Base-by-base conservation (phyloP, 1,140 invertebrate species). In the Thereuonema tuberculata region DNA sequence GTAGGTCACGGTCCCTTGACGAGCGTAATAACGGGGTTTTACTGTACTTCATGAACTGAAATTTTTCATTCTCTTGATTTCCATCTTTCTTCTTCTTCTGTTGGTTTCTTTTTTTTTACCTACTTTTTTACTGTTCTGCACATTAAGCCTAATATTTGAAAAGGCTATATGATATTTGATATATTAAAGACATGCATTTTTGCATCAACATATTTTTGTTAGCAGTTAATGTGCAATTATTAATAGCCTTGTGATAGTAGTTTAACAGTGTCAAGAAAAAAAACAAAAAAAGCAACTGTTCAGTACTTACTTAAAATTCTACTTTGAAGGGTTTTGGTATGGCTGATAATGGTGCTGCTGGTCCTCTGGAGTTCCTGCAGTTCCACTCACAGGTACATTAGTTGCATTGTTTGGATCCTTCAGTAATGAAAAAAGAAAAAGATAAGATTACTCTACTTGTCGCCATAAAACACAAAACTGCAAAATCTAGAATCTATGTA, bases 341-440 rank as follows among this genome's bases (percentile, higher is more conserved):
- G 59, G 5, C 25, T 60, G 59, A 25, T 60, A 60, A 20, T 56
- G 52, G 23, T 54, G 59, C 26, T 60, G 59, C n/a, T 55, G 59
- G 31, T 60, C 59, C 2, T 60, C 59, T 27, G 59, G 59, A 21
- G 48, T 55, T 3, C 59, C 50, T 59, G 49, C 58, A 23, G 46
- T 25, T 15, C 25, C 49, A 53, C 24, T 43, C 3, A 49, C 58
- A 54, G 53, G 53, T 55, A 55, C 53, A 29, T 5, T 55, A 25
- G 53, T 55, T 26, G 58, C 58, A 56, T 26, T 52, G 52, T 64
- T 64, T n/a, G 62, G 54, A 53, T 65, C 64, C 62, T 65, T 37
- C 15, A 54, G 17, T 49, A 21, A 31, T 26, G 2, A 25, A 20
- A 47, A 31, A 1, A 20, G 47, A 47, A 61, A 43, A 20, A 20